Percentiles rank a stretch among this genome's conserved stretches.
phyloP scores from a whole-genome alignment of 92 coral and sea anemone species.

The Zoanthus solanderi region DNA sequence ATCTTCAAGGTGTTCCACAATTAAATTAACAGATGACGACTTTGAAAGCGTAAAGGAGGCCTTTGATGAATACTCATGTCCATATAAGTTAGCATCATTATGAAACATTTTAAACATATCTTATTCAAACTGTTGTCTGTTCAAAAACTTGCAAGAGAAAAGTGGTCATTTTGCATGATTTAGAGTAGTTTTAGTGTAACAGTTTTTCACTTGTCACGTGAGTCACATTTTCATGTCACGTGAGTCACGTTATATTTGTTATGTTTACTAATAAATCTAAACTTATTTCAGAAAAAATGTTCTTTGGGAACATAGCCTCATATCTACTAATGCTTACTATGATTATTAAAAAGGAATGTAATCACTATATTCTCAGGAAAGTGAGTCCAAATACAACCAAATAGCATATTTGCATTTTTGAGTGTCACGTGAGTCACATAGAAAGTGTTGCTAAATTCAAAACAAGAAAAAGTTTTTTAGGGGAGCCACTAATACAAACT shows the following conservation, averaged over 20 bases:
- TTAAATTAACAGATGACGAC: slow-evolving; percentile 45
- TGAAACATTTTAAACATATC: slow-evolving; percentile 25
- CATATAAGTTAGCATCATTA: slow-evolving; percentile 23
- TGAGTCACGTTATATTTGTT: slow-evolving; percentile 44
- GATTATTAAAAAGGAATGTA: slow-evolving; percentile 29
- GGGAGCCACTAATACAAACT: slow-evolving; percentile 31
- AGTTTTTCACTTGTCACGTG: slow-evolving; percentile 62
- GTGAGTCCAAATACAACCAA: slow-evolving; percentile 33
- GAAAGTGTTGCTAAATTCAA: slow-evolving; percentile 24
- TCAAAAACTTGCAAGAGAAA: slow-evolving; percentile 39
- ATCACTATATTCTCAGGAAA: slow-evolving; percentile 48
- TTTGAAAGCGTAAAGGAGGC: slow-evolving; percentile 42
- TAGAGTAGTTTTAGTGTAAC: slow-evolving; percentile 23
- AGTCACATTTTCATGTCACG: slow-evolving; percentile 62
- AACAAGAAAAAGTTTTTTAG: slow-evolving; percentile 21
- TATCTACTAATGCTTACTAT: slow-evolving; percentile 23
- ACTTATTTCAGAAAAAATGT: slow-evolving; percentile 41
- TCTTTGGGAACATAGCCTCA: slow-evolving; percentile 29
- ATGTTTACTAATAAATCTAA: slow-evolving; percentile 24
- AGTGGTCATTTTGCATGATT: slow-evolving; percentile 52
- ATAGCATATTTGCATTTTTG: slow-evolving; percentile 31
- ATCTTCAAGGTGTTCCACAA: slow-evolving; percentile 58
- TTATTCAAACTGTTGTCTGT: slow-evolving; percentile 38
- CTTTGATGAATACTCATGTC: slow-evolving; percentile 23
- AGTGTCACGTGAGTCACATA: slow-evolving; percentile 53